Conservation (phyloP, 2,113 vertebrate species). For the Mirza zaza region DNA sequence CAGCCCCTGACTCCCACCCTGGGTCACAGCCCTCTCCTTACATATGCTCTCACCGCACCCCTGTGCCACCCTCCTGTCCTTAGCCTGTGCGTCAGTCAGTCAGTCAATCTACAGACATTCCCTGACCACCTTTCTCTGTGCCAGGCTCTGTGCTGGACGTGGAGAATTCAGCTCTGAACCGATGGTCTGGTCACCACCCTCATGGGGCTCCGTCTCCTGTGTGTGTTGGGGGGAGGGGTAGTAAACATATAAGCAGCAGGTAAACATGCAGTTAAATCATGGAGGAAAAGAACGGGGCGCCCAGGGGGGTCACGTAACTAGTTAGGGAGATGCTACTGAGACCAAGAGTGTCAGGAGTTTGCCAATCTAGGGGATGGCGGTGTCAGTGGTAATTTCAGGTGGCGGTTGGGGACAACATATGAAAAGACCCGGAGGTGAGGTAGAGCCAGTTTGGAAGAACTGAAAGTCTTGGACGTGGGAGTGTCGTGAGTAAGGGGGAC, state of each 20-base stretch:
- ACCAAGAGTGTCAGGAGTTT: neutral
- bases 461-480: neutral
- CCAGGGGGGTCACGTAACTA: too few species aligned
- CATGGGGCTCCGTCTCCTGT: neutral
- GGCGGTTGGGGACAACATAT: too few species aligned
- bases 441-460: neutral
- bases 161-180: neutral
- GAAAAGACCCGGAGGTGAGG: neutral
- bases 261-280: neutral
- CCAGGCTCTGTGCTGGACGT: neutral
- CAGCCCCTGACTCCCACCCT: neutral
- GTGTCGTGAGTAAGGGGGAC: neutral
- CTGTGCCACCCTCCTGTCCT: neutral
- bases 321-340: neutral
- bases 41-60: fast-evolving
- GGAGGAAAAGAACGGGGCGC: neutral
- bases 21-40: neutral
- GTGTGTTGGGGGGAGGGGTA: neutral
- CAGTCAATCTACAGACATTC: neutral
- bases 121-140: neutral
- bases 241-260: neutral
- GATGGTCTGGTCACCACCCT: neutral
- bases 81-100: neutral
- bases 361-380: neutral
- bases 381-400: neutral